Base-by-base conservation (phyloP, 2,113 vertebrate species). In the Sinocyclocheilus grahami region DNA sequence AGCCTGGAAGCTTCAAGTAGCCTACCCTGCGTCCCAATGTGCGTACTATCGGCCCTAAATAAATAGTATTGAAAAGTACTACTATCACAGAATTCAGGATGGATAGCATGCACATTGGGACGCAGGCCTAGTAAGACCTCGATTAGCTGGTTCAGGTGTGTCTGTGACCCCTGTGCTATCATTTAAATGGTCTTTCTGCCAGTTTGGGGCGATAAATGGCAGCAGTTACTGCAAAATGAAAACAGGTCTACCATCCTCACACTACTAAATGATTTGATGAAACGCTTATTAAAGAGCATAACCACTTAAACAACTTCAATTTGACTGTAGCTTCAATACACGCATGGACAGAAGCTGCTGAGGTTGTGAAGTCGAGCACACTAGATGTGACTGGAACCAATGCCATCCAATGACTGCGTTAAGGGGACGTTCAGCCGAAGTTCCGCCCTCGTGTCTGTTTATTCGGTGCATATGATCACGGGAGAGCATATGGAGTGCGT, bases 391-490 rank as follows among this genome's bases (percentile, higher is more conserved):
- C 20, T 22, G 37, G 18, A 5, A 51, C 16, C 42, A 51, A 27
- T 27, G 74, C 51, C 3, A 55, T 55, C 24, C 63, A 33, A 30
- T 69, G 46, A 27, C 3, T 2, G 37, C 2, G 53, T 60, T 39
- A 18, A 22, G 62, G 12, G 33, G 27, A 60, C 30, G 37, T 65
- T 63, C 12, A 16, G n/a, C 11, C 60, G 3, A 24, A 48, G 81
- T 37, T 82, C 81, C 63, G 81, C 63, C 81, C 30, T n/a, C 81
- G 30, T 2, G 37, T 5, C 58, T 48, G 79, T 46, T 67, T 48
- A 9, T 22, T 71, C 24, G 42, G 4, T 69, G 24, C 14, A 8
- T 37, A 71, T 37, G 16, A 33, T 53, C 46, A 27, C 24, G 3
- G 8, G 37, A 82, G 62, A 69, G 39, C 27, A 2, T 10, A 62